Percentiles rank a stretch among this genome's conserved stretches.
Evolutionary conservation across 2,113 vertebrate species (phyloP).

Genomic region (Danio rerio): DNA sequence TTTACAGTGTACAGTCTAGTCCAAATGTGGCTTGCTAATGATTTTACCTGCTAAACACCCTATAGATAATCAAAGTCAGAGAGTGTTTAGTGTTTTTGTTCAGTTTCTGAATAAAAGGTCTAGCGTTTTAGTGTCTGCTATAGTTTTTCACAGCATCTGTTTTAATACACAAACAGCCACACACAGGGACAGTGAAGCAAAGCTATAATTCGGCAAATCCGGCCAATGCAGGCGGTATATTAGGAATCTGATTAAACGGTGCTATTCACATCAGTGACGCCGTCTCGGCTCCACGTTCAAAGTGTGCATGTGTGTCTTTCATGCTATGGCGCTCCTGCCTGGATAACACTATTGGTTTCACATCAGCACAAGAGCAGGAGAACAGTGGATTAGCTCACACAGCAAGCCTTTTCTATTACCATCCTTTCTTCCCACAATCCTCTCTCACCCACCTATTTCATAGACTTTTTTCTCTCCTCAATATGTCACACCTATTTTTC

Average conservation of each 20-base stretch:
- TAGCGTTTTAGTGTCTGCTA: slow-evolving; percentile 66
- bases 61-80: background rate
- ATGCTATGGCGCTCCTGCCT: slow-evolving; percentile 64
- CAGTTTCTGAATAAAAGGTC: background rate
- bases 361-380: slow-evolving; percentile 69
- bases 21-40: background rate
- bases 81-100: background rate
- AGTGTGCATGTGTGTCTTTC: slow-evolving; percentile 57
- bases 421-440: slow-evolving; percentile 7
- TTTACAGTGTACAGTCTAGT: background rate
- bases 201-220: slow-evolving; percentile 66
- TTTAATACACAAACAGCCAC: slow-evolving; percentile 14
- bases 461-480: slow-evolving; percentile 26
- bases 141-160: slow-evolving; percentile 54
- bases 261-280: slow-evolving; percentile 64
- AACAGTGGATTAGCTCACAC: slow-evolving; percentile 65
- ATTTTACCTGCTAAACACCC: background rate
- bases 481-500: background rate
- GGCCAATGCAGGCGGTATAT: slow-evolving; percentile 57
- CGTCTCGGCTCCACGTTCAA: slow-evolving; percentile 50
- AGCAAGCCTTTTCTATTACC: slow-evolving; percentile 55
- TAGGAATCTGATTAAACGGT: slow-evolving; percentile 70
- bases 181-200: slow-evolving; percentile 54
- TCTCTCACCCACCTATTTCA: slow-evolving; percentile 6
- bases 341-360: slow-evolving; percentile 79